Evolutionary conservation across 2,888 invertebrate species (phyloP).

Genomic region (Tetrapedia diversipes): DNA sequence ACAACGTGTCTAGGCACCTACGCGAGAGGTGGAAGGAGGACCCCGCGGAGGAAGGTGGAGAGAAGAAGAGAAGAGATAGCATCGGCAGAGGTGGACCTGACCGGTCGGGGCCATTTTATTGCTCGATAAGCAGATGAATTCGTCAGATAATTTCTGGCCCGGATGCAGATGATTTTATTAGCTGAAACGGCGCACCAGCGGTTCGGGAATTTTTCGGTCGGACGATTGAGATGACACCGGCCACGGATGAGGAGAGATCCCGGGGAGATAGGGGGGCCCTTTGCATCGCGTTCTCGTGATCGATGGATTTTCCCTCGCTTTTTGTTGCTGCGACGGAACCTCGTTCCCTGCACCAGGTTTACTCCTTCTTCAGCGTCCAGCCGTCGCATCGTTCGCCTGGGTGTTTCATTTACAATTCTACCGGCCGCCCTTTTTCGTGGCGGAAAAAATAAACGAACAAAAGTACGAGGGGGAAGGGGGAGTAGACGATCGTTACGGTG

Average conservation of each 20-base stretch:
- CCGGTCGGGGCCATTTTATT: constrained; percentile 75
- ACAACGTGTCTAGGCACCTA: constrained; percentile 68
- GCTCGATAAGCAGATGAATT: constrained; percentile 81
- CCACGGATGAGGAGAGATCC: constrained; percentile 74
- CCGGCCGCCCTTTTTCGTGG: background rate
- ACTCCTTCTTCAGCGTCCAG: background rate
- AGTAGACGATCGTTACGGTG: constrained; percentile 27
- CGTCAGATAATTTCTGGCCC: constrained; percentile 79
- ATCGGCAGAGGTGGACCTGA: constrained; percentile 72
- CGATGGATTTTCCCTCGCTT: constrained; percentile 71
- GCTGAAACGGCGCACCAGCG: constrained; percentile 59
- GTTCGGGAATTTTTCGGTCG: constrained; percentile 60
- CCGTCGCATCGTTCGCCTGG: constrained; percentile 3
- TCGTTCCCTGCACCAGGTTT: background rate
- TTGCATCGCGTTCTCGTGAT: constrained; percentile 70
- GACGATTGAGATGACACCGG: constrained; percentile 75
- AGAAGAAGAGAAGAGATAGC: constrained; percentile 71
- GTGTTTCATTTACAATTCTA: constrained; percentile 14
- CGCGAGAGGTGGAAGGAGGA: constrained; percentile 48
- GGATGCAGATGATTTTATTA: constrained; percentile 77
- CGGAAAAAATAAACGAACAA: background rate
- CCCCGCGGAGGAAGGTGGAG: constrained; percentile 44
- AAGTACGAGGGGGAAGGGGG: background rate
- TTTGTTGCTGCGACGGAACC: constrained; percentile 9
- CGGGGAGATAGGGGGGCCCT: constrained; percentile 64